Conservation (phyloP, 2,797 vertebrate species). For the Oreortyx pictus region DNA sequence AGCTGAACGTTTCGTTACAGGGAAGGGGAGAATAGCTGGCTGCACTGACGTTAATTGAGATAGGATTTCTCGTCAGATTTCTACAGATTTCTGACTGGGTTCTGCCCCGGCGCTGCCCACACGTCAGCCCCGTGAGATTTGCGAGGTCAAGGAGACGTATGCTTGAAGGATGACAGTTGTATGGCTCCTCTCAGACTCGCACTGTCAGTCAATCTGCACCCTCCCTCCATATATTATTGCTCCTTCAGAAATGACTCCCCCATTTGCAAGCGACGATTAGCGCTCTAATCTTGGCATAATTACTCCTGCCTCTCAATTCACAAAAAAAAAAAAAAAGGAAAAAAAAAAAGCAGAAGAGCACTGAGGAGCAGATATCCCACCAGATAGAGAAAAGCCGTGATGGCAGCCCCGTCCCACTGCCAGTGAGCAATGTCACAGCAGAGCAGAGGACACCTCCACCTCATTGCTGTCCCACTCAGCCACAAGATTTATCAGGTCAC, state of each 20-base stretch:
- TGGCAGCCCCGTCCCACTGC: not conserved
- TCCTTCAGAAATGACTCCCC: conserved; percentile 30
- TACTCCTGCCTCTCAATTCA: conserved; percentile 11
- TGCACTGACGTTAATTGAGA: not conserved
- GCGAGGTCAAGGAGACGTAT: conserved; percentile 20
- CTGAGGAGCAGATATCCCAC: not conserved
- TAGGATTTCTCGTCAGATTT: not conserved
- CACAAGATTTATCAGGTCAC: not conserved
- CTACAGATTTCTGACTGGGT: not conserved
- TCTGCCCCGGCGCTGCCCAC: not conserved
- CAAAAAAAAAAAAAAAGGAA: no score
- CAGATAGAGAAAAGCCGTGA: not conserved
- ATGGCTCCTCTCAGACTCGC: not conserved
- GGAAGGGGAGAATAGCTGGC: not conserved
- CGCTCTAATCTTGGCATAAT: conserved; percentile 21
- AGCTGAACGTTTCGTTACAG: not conserved
- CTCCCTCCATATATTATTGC: not conserved
- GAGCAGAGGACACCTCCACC: conserved; percentile 10
- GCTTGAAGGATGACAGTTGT: not conserved
- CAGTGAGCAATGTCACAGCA: conserved; percentile 22
- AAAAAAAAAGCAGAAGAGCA: not conserved
- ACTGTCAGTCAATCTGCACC: not conserved
- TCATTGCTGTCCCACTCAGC: conserved; percentile 39
- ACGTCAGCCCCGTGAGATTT: not conserved
- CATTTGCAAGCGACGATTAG: conserved; percentile 47